A percentile compares a stretch with the other conserved stretches of the same genome.
Conservation (phyloP, 2,113 vertebrate genomes). For the Podilymbus podiceps region DNA sequence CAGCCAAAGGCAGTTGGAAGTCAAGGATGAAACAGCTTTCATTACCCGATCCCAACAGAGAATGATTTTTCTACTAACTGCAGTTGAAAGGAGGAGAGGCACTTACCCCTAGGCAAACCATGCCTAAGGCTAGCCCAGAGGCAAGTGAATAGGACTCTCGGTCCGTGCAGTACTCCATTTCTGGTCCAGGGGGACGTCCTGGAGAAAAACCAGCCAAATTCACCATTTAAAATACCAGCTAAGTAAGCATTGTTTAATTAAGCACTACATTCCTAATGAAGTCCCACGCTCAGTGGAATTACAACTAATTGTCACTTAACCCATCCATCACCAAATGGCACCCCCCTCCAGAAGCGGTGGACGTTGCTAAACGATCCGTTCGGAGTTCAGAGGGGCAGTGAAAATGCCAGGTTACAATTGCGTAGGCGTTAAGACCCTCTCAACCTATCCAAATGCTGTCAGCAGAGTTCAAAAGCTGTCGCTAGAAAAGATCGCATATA, state of each 20-base stretch:
- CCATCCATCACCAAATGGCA: not conserved
- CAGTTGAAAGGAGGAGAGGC: not conserved
- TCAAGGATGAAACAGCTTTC: not conserved
- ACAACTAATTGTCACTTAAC: not conserved
- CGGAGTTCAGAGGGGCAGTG: not conserved
- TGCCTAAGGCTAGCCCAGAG: conserved; percentile 93
- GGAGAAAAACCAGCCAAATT: not conserved
- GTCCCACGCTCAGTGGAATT: not conserved
- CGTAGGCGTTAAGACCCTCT: not conserved
- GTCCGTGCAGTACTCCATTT: conserved; percentile 98
- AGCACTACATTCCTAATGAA: not conserved
- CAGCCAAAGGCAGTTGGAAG: not conserved
- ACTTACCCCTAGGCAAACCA: conserved; percentile 98
- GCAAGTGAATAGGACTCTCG: conserved; percentile 95
- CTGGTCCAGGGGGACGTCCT: conserved; percentile 92
- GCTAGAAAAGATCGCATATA: not conserved
- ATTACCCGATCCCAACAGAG: not conserved
- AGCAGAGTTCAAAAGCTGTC: not conserved
- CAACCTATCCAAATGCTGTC: not conserved
- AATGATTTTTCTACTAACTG: not conserved
- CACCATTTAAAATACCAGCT: not conserved
- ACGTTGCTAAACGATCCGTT: not conserved
- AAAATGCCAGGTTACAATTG: not conserved
- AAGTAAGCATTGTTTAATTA: not conserved
- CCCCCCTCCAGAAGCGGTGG: not conserved